phyloP scores from a whole-genome alignment of 2,797 vertebrate species.

The Syndactyla subalaris region DNA sequence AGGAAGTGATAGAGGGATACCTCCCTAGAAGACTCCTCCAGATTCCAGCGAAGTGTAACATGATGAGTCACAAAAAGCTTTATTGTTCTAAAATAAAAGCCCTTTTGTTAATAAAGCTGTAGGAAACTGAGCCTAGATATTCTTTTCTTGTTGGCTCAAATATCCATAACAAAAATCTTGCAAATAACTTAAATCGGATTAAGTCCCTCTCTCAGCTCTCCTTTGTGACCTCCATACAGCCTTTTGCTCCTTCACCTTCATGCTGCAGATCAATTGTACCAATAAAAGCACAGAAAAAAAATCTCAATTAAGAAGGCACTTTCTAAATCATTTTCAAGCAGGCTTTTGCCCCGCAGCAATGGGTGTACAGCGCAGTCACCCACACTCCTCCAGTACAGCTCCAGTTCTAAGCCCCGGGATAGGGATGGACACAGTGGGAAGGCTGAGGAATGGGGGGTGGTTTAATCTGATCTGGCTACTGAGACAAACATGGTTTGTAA shows the following conservation, averaged over 20 bases:
- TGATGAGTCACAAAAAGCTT: not conserved
- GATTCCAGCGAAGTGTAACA: not conserved
- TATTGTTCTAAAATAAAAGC: constrained; percentile 13
- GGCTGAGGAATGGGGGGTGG: not conserved
- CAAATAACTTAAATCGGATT: not conserved
- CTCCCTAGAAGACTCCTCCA: not conserved
- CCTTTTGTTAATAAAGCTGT: not conserved
- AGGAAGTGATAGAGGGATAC: not conserved
- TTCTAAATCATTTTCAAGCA: not conserved
- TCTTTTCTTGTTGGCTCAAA: not conserved
- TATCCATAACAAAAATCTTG: constrained; percentile 13
- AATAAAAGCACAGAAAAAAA: not conserved
- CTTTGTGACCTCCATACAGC: not conserved
- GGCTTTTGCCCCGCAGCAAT: accelerated
- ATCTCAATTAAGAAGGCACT: not conserved
- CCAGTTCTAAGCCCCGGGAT: accelerated
- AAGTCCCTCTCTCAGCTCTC: not conserved
- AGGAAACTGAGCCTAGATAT: constrained; percentile 17
- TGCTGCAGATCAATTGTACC: accelerated
- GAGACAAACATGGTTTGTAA: not conserved
- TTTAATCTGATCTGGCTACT: not conserved
- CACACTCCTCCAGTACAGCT: not conserved
- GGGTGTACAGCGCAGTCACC: not conserved
- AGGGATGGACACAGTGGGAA: not conserved
- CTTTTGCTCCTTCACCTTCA: not conserved